A percentile compares a stretch with the other conserved stretches of the same genome.
Evolutionary conservation across 2,797 vertebrate genomes (phyloP).

Genomic region (Holocentrus rufus): DNA sequence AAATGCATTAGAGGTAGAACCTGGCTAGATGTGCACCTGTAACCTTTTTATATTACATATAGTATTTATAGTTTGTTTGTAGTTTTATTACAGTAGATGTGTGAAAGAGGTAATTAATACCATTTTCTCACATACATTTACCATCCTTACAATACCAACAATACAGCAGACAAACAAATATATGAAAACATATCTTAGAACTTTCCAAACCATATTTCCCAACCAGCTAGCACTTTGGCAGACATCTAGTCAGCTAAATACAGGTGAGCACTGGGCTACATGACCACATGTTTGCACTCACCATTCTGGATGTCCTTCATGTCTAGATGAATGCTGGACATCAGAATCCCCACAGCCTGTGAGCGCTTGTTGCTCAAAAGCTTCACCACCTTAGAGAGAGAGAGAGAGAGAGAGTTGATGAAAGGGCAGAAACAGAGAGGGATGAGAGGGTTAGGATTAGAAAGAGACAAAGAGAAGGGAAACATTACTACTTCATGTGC

Average conservation of each 20-base stretch:
- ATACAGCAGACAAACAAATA: too few species aligned
- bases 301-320: constrained; percentile 98
- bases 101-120: too few species aligned
- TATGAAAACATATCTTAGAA: too few species aligned
- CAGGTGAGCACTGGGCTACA: not conserved
- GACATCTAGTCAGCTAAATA: not conserved
- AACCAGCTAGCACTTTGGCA: not conserved
- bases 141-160: too few species aligned
- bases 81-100: too few species aligned
- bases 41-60: too few species aligned
- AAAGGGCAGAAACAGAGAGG: not conserved
- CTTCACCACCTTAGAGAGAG: constrained; percentile 88
- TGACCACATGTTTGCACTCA: constrained; percentile 75
- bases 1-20: too few species aligned
- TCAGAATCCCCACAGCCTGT: constrained; percentile 97
- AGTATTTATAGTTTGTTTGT: too few species aligned
- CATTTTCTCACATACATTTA: too few species aligned
- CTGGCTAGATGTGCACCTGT: too few species aligned
- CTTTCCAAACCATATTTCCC: not conserved
- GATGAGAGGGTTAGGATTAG: not conserved
- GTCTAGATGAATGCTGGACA: constrained; percentile 98
- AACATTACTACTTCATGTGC: not conserved
- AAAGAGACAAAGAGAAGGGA: constrained; percentile 7
- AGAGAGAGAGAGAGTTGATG: constrained; percentile 8
- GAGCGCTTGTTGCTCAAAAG: constrained; percentile 97